phyloP scores from a whole-genome alignment of 2,888 invertebrate genomes.

The Hanleya hanleyi region DNA sequence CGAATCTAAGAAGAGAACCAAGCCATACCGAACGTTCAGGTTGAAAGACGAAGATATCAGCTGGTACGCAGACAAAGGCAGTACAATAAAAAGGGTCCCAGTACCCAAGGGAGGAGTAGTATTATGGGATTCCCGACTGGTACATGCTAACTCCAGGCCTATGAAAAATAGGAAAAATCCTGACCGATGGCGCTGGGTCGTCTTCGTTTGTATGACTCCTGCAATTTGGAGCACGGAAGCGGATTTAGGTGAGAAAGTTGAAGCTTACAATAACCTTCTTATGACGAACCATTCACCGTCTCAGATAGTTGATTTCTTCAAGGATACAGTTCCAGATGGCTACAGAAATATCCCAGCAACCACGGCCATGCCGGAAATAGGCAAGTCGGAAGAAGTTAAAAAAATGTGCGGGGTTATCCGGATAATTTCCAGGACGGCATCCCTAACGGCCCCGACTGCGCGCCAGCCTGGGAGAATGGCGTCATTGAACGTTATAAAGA shows the following conservation, averaged over 20 bases:
- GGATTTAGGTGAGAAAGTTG: conserved; percentile 33
- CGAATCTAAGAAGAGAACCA: conserved; percentile 30
- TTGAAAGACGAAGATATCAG: conserved; percentile 42
- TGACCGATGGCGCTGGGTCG: conserved; percentile 45
- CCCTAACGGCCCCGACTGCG: conserved; percentile 35
- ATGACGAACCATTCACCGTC: conserved; percentile 47
- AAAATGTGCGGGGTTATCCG: conserved; percentile 37
- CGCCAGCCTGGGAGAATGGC: conserved; percentile 39
- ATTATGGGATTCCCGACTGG: conserved; percentile 64
- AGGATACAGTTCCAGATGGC: background rate
- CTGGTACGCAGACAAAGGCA: conserved; percentile 46
- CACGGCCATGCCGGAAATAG: conserved; percentile 45
- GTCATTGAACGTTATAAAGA: too few relatives aligned
- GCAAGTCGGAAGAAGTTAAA: conserved; percentile 46
- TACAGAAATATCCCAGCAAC: conserved; percentile 23
- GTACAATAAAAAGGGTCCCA: conserved; percentile 47
- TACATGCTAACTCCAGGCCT: conserved; percentile 63
- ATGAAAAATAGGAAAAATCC: conserved; percentile 38
- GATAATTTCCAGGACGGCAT: conserved; percentile 44
- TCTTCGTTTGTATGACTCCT: conserved; percentile 50
- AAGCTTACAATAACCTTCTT: conserved; percentile 37
- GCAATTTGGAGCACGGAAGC: conserved; percentile 41
- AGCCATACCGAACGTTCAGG: conserved; percentile 34
- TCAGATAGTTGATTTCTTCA: conserved; percentile 28
- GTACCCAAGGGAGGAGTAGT: conserved; percentile 64